Evolutionary conservation across 2,888 invertebrate genomes (phyloP).

Genomic region (Rutpela maculata): DNA sequence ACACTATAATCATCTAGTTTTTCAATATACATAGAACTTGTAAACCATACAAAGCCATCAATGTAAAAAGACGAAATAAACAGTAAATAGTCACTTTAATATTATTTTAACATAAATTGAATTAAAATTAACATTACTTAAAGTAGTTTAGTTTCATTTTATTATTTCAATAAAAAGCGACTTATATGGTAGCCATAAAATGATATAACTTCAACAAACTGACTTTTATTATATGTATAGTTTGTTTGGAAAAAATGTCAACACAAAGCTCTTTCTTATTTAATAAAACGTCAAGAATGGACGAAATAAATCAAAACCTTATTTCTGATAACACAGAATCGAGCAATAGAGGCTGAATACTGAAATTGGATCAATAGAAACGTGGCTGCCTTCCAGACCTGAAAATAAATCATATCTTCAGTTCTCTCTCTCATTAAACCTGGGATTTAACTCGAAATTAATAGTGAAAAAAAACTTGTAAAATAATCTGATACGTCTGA

Average conservation of each 20-base stretch:
- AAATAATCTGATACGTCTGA: no score
- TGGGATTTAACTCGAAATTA: constrained; percentile 20
- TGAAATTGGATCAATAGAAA: constrained; percentile 51
- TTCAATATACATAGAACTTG: no score
- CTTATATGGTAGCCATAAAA: not conserved
- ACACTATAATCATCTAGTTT: no score
- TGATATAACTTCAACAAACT: not conserved
- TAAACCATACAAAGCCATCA: no score
- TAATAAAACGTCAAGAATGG: constrained; percentile 34
- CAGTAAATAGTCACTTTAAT: no score
- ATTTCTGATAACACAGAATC: constrained; percentile 59
- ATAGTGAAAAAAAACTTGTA: not conserved
- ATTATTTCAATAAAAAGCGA: not conserved
- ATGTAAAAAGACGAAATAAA: no score
- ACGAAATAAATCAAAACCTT: constrained; percentile 58
- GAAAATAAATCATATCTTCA: constrained; percentile 42
- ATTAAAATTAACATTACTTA: no score
- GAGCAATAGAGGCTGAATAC: constrained; percentile 57
- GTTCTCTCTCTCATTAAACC: constrained; percentile 23
- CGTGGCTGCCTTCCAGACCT: constrained; percentile 58
- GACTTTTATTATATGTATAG: constrained; percentile 1
- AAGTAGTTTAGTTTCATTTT: not conserved
- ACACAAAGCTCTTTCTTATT: constrained; percentile 16
- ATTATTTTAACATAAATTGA: no score
- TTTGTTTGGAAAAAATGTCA: constrained; percentile 11